Evolutionary conservation across 2,888 invertebrate species (phyloP).

Genomic region (Galerucella calmariensis): DNA sequence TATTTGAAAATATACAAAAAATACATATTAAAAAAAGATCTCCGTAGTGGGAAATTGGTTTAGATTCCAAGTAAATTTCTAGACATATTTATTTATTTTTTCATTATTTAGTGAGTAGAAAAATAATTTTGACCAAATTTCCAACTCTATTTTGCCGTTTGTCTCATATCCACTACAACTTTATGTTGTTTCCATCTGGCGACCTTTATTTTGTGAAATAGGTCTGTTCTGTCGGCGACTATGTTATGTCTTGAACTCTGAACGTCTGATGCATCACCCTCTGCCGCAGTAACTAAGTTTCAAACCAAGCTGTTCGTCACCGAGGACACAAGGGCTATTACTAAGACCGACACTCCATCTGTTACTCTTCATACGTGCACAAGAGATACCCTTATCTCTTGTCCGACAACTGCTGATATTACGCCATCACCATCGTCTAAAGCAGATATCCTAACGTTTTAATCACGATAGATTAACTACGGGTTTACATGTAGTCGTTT

Average conservation of each 20-base stretch:
- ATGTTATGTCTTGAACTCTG: conserved; percentile 38
- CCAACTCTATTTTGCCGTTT: no score
- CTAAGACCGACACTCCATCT: conserved; percentile 53
- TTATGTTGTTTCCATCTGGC: conserved; percentile 49
- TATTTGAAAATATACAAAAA: no score
- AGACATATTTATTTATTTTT: no score
- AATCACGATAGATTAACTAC: conserved; percentile 19
- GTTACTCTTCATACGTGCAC: conserved; percentile 52
- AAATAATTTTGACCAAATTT: no score
- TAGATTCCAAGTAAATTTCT: no score
- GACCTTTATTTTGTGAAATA: not conserved
- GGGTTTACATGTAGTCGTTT: not conserved
- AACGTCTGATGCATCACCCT: conserved; percentile 42
- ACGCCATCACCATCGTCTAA: conserved; percentile 12
- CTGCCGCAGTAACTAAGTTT: conserved; percentile 53
- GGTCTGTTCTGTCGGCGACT: conserved; percentile 20
- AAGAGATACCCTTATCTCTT: conserved; percentile 47
- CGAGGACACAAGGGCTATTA: conserved; percentile 46
- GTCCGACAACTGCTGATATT: conserved; percentile 29
- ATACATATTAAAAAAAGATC: no score
- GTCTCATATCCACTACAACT: no score
- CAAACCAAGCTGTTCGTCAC: conserved; percentile 53
- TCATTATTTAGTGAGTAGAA: no score
- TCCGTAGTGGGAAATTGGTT: no score
- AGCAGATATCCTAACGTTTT: conserved; percentile 19